Conservation (phyloP, 2,113 vertebrate genomes). For the Uria aalge region DNA sequence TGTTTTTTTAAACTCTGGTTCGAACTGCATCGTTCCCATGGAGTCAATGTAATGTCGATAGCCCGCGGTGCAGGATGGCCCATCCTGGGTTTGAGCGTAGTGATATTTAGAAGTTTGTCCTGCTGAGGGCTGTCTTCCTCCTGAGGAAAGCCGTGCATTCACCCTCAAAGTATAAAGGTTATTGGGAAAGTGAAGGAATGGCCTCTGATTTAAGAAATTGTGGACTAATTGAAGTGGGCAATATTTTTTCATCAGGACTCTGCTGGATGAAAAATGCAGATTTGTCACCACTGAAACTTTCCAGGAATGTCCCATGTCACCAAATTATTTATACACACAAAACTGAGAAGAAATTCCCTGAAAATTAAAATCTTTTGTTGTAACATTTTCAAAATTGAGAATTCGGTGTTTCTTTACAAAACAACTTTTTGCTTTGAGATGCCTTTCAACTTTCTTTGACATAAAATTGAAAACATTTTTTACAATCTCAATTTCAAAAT, state of each 20-base stretch:
- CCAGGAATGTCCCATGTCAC: background rate
- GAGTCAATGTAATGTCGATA: rapidly evolving
- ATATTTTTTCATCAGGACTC: background rate
- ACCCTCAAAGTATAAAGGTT: background rate
- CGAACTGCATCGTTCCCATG: background rate
- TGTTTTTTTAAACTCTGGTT: background rate
- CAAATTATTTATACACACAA: background rate
- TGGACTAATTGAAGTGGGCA: background rate
- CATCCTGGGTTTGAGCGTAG: background rate
- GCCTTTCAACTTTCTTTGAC: constrained; percentile 17
- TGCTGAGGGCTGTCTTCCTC: background rate
- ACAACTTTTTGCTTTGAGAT: background rate
- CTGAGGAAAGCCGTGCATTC: background rate
- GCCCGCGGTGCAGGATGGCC: rapidly evolving
- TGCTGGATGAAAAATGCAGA: background rate
- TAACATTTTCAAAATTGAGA: constrained; percentile 1
- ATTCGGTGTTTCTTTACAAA: background rate
- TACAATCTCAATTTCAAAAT: constrained; percentile 38
- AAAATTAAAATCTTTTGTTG: background rate
- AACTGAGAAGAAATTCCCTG: background rate
- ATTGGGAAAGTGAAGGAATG: background rate
- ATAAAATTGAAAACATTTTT: constrained; percentile 61
- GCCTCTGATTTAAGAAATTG: background rate
- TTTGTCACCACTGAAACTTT: background rate
- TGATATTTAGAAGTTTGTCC: background rate